Conservation (phyloP, 2,113 vertebrate species). For the Passerina amoena region DNA sequence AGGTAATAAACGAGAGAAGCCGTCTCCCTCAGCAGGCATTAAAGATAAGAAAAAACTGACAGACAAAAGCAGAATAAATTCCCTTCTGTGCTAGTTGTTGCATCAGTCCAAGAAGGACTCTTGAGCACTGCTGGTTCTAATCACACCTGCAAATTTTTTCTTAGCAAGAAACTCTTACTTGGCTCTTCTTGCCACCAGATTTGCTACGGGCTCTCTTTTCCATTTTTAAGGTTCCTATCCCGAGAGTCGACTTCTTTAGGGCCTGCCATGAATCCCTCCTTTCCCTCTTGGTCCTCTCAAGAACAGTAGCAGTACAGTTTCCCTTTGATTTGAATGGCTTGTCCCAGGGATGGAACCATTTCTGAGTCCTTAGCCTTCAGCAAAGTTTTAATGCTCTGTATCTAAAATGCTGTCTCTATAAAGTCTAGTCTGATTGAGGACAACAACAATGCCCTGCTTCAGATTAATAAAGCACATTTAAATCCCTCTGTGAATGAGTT, state of each 20-base stretch:
- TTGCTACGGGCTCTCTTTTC: background rate
- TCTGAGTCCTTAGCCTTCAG: background rate
- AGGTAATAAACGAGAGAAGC: background rate
- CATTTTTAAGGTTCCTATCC: background rate
- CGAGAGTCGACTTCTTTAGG: background rate
- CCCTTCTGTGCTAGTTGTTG: background rate
- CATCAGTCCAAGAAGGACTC: background rate
- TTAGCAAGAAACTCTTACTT: background rate
- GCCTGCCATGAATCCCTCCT: background rate
- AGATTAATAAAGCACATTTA: background rate
- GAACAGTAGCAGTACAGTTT: background rate
- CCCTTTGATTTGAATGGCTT: background rate
- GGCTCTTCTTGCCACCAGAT: background rate
- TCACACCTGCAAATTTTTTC: background rate
- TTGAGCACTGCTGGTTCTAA: background rate
- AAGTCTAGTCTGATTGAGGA: background rate
- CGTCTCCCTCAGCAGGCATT: background rate
- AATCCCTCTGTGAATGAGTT: background rate
- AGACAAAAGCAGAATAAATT: background rate
- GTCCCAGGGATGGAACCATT: background rate
- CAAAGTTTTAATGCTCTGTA: background rate
- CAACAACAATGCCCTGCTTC: background rate
- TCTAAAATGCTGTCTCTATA: background rate
- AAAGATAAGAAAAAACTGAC: background rate
- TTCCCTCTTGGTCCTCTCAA: background rate